Percentiles rank a stretch among this genome's conserved stretches.
phyloP scores from a whole-genome alignment of 2,797 vertebrate genomes.

The Peromyscus melanophrys region DNA sequence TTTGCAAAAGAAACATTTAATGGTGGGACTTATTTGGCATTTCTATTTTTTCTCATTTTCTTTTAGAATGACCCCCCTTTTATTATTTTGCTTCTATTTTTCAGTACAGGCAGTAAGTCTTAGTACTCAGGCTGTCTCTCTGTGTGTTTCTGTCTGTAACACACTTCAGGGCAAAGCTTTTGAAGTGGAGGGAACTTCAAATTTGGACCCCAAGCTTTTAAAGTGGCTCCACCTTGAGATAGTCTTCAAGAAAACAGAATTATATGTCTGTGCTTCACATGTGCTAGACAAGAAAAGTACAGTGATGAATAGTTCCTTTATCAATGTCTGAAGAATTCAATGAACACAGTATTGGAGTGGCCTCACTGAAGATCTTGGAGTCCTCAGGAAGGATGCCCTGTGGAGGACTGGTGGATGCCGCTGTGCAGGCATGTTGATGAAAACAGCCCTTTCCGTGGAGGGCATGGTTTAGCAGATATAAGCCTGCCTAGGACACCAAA shows the following conservation, averaged over 20 bases:
- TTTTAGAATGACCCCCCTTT: background rate
- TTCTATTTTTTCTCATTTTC: slow-evolving; percentile 47
- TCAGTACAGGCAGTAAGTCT: slow-evolving; percentile 58
- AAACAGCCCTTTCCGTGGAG: slow-evolving; percentile 51
- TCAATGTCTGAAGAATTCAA: slow-evolving; percentile 68
- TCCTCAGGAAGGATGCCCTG: slow-evolving; percentile 1
- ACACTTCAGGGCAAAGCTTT: slow-evolving; percentile 78
- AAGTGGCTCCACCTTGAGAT: slow-evolving; percentile 70
- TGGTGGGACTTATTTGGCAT: background rate
- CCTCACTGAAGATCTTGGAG: slow-evolving; percentile 69
- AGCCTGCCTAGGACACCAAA: slow-evolving; percentile 69
- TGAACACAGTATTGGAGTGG: slow-evolving; percentile 29
- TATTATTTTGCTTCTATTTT: slow-evolving; percentile 74
- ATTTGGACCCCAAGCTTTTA: slow-evolving; percentile 78
- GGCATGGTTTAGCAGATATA: slow-evolving; percentile 34
- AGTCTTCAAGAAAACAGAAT: slow-evolving; percentile 70
- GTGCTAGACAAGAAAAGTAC: slow-evolving; percentile 67
- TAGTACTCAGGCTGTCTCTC: slow-evolving; percentile 55
- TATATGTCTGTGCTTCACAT: slow-evolving; percentile 58
- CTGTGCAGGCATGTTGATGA: background rate
- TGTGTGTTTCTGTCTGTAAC: slow-evolving; percentile 47
- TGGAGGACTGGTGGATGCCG: slow-evolving; percentile 28
- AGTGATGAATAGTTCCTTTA: slow-evolving; percentile 22
- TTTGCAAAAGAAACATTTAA: background rate
- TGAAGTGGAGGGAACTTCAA: slow-evolving; percentile 78